Conservation (phyloP, 2,113 vertebrate genomes). For the Serinus canaria region DNA sequence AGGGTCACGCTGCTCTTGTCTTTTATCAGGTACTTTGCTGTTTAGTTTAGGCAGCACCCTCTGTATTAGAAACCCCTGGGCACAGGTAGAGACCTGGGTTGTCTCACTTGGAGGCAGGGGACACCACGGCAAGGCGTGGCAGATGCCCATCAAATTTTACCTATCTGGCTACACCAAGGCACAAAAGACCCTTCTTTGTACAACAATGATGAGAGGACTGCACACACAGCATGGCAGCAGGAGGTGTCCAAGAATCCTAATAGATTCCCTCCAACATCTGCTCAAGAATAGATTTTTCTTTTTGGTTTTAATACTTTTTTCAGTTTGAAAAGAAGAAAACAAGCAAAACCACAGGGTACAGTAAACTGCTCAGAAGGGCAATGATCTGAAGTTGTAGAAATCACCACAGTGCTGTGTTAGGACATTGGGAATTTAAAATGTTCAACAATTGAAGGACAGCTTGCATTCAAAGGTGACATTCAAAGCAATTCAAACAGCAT, state of each 20-base stretch:
- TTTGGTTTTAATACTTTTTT: not conserved
- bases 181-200: not conserved
- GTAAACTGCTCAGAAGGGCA: not conserved
- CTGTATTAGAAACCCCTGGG: not conserved
- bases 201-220: not conserved
- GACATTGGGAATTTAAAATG: slow-evolving; percentile 6
- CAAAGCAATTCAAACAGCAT: not conserved
- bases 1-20: not conserved
- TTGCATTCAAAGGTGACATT: slow-evolving; percentile 6
- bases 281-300: not conserved
- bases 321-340: not conserved
- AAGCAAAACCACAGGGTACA: slow-evolving; percentile 3
- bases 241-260: not conserved
- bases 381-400: slow-evolving; percentile 9
- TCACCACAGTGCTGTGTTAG: not conserved
- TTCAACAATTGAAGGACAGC: not conserved
- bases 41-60: not conserved
- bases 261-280: not conserved
- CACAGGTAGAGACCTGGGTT: not conserved
- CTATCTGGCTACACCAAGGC: not conserved
- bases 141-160: not conserved
- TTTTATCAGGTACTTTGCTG: not conserved
- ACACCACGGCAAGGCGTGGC: fast-evolving
- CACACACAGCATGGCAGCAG: not conserved
- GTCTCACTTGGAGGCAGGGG: not conserved